A percentile compares a stretch with the other conserved stretches of the same genome.
phyloP scores from a whole-genome alignment of 2,113 vertebrate genomes.

The Charina bottae region DNA sequence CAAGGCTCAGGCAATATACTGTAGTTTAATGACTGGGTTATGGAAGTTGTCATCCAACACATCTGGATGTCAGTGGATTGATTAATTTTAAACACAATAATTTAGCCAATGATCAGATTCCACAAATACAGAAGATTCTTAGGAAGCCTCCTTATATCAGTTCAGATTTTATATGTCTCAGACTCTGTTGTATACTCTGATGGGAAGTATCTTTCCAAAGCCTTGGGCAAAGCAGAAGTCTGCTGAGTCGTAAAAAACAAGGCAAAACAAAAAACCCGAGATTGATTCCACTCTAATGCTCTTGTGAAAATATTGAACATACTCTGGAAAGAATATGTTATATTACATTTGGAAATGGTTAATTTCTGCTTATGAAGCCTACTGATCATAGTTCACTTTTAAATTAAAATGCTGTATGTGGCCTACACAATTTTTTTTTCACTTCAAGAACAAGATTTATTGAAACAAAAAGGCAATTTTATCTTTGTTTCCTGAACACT shows the following conservation, averaged over 20 bases:
- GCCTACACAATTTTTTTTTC: background rate
- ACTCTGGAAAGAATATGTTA: background rate
- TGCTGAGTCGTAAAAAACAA: background rate
- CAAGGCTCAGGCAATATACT: background rate
- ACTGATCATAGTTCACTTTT: constrained; percentile 20
- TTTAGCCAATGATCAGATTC: background rate
- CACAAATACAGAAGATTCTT: background rate
- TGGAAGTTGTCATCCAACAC: background rate
- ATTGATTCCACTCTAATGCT: background rate
- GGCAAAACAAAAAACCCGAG: background rate
- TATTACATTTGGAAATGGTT: background rate
- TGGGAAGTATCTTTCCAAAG: background rate
- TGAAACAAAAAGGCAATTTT: constrained; percentile 35
- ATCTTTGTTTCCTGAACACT: constrained; percentile 26
- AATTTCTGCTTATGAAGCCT: background rate
- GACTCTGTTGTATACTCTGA: background rate
- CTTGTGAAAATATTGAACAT: background rate
- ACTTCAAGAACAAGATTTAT: background rate
- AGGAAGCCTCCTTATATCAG: background rate
- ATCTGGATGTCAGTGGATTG: background rate
- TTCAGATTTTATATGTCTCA: background rate
- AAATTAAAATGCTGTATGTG: background rate
- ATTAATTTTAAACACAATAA: background rate
- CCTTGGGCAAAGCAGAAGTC: background rate
- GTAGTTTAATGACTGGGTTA: background rate